Evolutionary conservation across 2,888 invertebrate species (phyloP), one percentile per base, ranked within the genome.

Genomic region (Carabus problematicus): DNA sequence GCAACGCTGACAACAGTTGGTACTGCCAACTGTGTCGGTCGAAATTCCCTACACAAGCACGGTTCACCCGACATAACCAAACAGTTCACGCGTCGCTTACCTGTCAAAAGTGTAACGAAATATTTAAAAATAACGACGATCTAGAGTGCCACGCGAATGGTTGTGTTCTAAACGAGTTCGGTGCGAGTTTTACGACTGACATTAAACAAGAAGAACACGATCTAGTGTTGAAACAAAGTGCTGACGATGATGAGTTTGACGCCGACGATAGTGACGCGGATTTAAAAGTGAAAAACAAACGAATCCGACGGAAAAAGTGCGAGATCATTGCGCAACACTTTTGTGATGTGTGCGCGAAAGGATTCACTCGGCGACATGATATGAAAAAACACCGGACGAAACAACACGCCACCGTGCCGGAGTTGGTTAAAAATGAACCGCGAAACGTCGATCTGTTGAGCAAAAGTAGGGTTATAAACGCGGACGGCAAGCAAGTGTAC

Each of bases 321-420:
- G 79, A 81, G 63, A 77, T 79, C 29, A 71, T 72, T 12, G 73
- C 75, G 1, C 66, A 73, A 41, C 77, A 77, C 68, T 77, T 74
- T 49, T 82, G 82, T 72, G 74, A 78, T 7, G 59, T 75, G 7
- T 82, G 82, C 66, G 61, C 72, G 0, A 79, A 78, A 72, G 77
- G 77, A 19, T 82, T 79, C 71, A 79, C 80, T 3, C 75, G 80
- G 64, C 80, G 79, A 70, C 77, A 75, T 70, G 81, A 81, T 69
- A 78, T 81, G 78, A 72, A 76, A 52, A 79, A 78, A 72, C 82
- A 82, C 69, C 73, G 75, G 14, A 72, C 71, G 64, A 70, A 68
- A 4, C 75, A 77, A 72, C 79, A 80, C 39, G 12, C 58, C 16
- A 62, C 39, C 61, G 45, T 55, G 9, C 42, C 52, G 43, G 56